A percentile compares a stretch with the other conserved stretches of the same genome.
These are phyloP conservation scores for Forpus xanthops DNA, from an alignment of 2,797 vertebrate species.

Conservation along the genomic window DNA sequence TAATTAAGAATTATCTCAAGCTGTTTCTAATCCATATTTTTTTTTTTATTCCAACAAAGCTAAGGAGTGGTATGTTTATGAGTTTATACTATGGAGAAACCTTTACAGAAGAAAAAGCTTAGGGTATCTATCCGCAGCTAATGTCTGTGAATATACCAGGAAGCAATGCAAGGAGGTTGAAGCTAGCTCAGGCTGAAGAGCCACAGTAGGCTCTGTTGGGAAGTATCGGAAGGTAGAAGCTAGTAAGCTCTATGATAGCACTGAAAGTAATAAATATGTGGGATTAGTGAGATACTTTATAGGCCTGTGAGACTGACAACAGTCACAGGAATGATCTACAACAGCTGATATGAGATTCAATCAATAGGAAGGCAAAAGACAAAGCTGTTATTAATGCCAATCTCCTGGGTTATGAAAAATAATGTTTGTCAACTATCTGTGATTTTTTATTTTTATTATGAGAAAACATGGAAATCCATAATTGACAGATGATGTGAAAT, in stretches of 20 bases:
- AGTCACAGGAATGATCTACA: neutral
- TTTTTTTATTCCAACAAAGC: neutral
- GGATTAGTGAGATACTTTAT: neutral
- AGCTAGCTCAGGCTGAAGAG: neutral
- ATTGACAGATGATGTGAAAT: neutral
- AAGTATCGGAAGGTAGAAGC: neutral
- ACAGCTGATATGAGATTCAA: neutral
- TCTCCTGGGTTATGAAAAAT: neutral
- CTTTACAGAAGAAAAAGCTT: neutral
- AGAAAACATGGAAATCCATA: neutral
- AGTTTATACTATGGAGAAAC: neutral
- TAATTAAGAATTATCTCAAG: slow-evolving; percentile 21
- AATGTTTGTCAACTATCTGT: neutral
- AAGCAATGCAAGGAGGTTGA: neutral
- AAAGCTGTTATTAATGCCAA: neutral
- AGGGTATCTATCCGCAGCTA: neutral
- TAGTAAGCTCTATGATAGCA: neutral
- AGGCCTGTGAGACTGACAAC: neutral
- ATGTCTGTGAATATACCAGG: neutral
- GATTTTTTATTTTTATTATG: neutral
- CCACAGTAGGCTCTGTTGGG: neutral
- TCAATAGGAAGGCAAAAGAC: neutral
- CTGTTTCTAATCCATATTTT: neutral
- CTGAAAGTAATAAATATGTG: neutral
- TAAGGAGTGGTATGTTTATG: neutral